phyloP scores from a whole-genome alignment of 1,140 invertebrate genomes.

The Pogonomyrmex barbatus region DNA sequence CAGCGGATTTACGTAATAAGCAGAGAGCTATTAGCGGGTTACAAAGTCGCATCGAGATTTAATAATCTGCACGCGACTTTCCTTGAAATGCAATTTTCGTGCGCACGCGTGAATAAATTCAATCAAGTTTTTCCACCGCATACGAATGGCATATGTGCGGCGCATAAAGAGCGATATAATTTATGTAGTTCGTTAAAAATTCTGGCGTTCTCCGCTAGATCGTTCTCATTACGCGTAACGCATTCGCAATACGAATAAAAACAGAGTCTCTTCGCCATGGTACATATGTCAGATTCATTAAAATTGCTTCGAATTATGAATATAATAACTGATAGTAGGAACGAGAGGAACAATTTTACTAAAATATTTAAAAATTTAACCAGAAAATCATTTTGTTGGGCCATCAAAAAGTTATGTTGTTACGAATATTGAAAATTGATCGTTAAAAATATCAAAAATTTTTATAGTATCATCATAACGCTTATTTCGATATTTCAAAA shows the following conservation, averaged over 20 bases:
- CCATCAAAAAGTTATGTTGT: too few species aligned
- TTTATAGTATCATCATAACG: too few species aligned
- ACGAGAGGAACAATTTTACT: too few species aligned
- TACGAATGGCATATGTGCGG: neutral
- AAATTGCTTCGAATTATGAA: neutral
- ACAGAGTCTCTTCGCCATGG: neutral
- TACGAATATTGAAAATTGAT: too few species aligned
- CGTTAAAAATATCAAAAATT: too few species aligned
- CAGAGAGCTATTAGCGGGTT: slow-evolving; percentile 1
- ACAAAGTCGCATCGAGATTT: slow-evolving; percentile 6
- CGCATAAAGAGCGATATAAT: slow-evolving; percentile 33
- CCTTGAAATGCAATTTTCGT: slow-evolving; percentile 12
- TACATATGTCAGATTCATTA: neutral
- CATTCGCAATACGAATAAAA: slow-evolving; percentile 16
- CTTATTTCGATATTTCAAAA: too few species aligned
- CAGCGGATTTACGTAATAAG: slow-evolving; percentile 25
- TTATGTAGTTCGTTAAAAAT: slow-evolving; percentile 30
- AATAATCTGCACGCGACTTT: slow-evolving; percentile 26
- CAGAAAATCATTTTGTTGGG: too few species aligned
- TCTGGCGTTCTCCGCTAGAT: neutral
- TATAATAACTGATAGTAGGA: neutral
- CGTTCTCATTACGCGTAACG: slow-evolving; percentile 23
- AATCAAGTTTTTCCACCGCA: slow-evolving; percentile 16
- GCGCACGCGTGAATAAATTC: slow-evolving; percentile 9
- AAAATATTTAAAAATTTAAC: too few species aligned